A percentile compares a stretch with the other conserved stretches of the same genome.
phyloP scores from a whole-genome alignment of 2,888 invertebrate genomes.

The Dryobotodes eremita region DNA sequence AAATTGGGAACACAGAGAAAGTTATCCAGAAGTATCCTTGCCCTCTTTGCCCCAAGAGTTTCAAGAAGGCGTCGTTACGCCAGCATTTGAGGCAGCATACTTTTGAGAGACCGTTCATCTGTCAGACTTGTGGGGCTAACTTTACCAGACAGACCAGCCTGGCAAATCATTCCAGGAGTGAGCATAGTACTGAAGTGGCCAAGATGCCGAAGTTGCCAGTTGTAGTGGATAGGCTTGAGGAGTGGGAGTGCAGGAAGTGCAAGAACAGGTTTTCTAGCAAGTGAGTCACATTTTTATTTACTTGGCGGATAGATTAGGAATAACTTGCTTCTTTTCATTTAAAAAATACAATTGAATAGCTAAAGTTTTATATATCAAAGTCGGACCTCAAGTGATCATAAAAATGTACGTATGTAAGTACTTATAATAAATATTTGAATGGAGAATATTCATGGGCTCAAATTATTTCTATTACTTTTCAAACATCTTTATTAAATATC shows the following conservation, averaged over 20 bases:
- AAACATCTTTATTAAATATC: neutral
- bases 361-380: neutral
- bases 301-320: neutral
- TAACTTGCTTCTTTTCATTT: neutral
- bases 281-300: slow-evolving; percentile 69
- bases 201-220: slow-evolving; percentile 66
- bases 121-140: slow-evolving; percentile 91
- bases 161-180: slow-evolving; percentile 90
- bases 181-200: slow-evolving; percentile 81
- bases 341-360: neutral
- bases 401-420: neutral
- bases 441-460: neutral
- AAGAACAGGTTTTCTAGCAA: slow-evolving; percentile 76
- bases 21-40: slow-evolving; percentile 91
- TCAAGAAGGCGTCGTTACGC: slow-evolving; percentile 92
- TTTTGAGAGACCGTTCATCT: slow-evolving; percentile 93
- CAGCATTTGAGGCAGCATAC: slow-evolving; percentile 94
- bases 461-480: slow-evolving; percentile 5
- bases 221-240: slow-evolving; percentile 65
- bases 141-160: slow-evolving; percentile 93
- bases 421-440: slow-evolving; percentile 17
- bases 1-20: slow-evolving; percentile 74
- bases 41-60: slow-evolving; percentile 92
- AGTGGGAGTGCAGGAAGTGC: slow-evolving; percentile 76
- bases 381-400: neutral